Base-by-base conservation (phyloP, 2,113 vertebrate genomes). In the Danionella cerebrum region DNA sequence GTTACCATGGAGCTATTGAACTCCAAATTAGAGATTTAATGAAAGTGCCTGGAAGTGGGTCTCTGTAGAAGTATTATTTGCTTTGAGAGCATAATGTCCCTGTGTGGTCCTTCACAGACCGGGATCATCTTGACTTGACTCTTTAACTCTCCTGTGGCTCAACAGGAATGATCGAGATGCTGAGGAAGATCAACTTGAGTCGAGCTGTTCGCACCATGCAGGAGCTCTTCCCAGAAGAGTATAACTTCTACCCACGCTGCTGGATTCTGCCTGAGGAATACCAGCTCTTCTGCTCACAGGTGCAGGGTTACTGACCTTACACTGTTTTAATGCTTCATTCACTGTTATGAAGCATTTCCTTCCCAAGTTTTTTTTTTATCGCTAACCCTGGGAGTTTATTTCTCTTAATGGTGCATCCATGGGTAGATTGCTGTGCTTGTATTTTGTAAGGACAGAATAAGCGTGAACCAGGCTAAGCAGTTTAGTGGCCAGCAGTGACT, bases 211-310 rank as follows among this genome's bases (percentile, higher is more conserved):
- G 94, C 41, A 98, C 89, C 3, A 93, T 97, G 93, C 92, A 95
- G 64, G 90, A 91, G 72, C 87, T 98, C 0, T 98, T 96, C 73
- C 96, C 96, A 0, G 89, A 92, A 0, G 96, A 98, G 16, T 98
- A 98, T 44, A 90, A 94, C 85, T 98, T 98, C 86, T 98, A 98
- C 68, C 96, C 96, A 13, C 93, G 91, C 0, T 98, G 95, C 0
- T 98, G 96, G 96, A 95, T 98, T 75, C 88, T 98, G 63, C 96
- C 96, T 0, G 94, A 98, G 3, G 96, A 98, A 63, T 89, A 89
- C 73, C 89, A 91, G 71, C 87, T 90, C 77, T 98, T 98, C 65
- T 81, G 84, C 16, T 69, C 88, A 53, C 90, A 98, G 93, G 96
- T 98, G 84, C 21, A 24, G n/a, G n/a, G n/a, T n/a, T n/a, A n/a